Evolutionary conservation across 1,140 invertebrate genomes (phyloP).

Genomic region (Drosophila subpulchrella): DNA sequence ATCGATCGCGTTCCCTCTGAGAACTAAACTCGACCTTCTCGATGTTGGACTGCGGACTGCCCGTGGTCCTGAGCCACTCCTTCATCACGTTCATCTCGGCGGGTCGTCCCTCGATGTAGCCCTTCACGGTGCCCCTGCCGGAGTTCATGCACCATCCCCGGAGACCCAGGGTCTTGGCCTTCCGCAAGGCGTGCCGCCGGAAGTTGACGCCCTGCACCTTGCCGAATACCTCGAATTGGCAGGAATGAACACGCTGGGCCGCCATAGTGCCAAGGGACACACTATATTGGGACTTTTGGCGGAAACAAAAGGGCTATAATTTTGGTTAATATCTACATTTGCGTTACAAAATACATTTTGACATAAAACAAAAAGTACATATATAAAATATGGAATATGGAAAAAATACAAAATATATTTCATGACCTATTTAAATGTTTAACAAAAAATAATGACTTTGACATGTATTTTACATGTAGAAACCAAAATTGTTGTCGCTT

Average conservation of each 20-base stretch:
- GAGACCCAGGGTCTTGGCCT: constrained; percentile 56
- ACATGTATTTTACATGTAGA: neutral
- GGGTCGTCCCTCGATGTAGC: constrained; percentile 63
- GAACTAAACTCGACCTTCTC: constrained; percentile 35
- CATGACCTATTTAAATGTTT: neutral
- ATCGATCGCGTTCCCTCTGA: constrained; percentile 24
- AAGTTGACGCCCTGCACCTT: constrained; percentile 69
- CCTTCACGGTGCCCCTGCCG: constrained; percentile 45
- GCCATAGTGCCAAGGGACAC: constrained; percentile 6
- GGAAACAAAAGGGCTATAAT: neutral
- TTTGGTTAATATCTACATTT: neutral
- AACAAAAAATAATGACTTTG: neutral
- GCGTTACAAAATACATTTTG: neutral
- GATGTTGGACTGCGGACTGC: constrained; percentile 49
- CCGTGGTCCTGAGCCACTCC: constrained; percentile 62
- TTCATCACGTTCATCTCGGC: constrained; percentile 60
- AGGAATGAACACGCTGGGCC: constrained; percentile 23
- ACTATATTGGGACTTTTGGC: constrained; percentile 8
- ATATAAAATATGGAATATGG: too few relatives aligned
- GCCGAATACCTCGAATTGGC: constrained; percentile 64
- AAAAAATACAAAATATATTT: neutral
- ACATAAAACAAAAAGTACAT: neutral
- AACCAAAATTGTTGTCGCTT: fast-evolving
- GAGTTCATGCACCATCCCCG: constrained; percentile 68
- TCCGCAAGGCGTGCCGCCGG: constrained; percentile 44